Conservation (phyloP, 2,113 vertebrate species). For the Camelus bactrianus region DNA sequence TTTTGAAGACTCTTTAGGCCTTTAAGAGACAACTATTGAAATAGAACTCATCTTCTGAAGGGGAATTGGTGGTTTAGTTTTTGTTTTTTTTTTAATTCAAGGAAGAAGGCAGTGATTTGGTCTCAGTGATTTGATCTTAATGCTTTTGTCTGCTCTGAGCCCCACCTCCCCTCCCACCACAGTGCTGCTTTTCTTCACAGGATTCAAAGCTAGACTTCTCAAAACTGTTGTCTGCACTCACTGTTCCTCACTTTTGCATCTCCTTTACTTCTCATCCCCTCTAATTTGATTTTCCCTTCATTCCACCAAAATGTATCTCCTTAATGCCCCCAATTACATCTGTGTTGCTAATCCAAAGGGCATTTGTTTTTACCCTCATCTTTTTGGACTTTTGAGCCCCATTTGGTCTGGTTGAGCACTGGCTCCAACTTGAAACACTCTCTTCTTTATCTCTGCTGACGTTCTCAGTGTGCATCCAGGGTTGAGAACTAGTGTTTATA, state of each 20-base stretch:
- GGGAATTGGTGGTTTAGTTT: not conserved
- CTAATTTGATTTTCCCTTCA: constrained; percentile 9
- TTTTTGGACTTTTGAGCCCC: not conserved
- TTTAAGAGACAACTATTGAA: not conserved
- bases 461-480: not conserved
- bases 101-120: not conserved
- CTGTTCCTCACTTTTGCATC: not conserved
- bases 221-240: not conserved
- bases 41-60: not conserved
- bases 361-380: not conserved
- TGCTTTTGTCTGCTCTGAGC: not conserved
- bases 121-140: not conserved
- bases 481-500: not conserved
- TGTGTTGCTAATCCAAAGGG: not conserved
- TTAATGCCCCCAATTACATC: not conserved
- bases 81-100: not conserved
- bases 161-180: not conserved
- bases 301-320: not conserved
- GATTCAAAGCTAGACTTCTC: not conserved
- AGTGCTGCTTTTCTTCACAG: not conserved
- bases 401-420: not conserved
- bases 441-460: not conserved
- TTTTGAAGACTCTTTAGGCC: not conserved
- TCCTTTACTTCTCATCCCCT: not conserved
- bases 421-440: not conserved